Evolutionary conservation across 2,888 invertebrate genomes (phyloP), one percentile per base, ranked within the genome.

Genomic region (Metallyticus violacea): DNA sequence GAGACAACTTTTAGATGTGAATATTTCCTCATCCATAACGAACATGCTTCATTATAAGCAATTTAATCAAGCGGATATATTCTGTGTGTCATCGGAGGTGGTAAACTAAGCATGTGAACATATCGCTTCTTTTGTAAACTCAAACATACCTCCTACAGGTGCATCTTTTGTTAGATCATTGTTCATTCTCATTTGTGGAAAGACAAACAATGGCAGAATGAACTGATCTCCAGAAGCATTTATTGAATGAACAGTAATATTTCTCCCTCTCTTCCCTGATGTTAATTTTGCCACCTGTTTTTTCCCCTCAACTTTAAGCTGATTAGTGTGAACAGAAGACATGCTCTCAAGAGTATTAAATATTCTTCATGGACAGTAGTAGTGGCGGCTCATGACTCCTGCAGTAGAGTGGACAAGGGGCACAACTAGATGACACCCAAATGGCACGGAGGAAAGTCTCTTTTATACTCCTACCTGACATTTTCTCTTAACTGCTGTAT

Each of bases 321-420:
- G 85, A 78, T 88, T 84, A 9, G 86, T 85, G 76, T 88, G 88
- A 6, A 89, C 88, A 26, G 29, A 83, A 5, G 28, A 87, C 22
- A 89, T 82, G 1, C 88, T 89, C 84, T 89, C 88, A 82, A 89
- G 87, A 15, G 29, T 79, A 81, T 89, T 89, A 62, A n/a, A 86
- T 27, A 89, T 89, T 26, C 77, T 77, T 28, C 82, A n/a, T n/a
- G n/a, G n/a, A n/a, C n/a, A n/a, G n/a, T n/a, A n/a, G n/a, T n/a
- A n/a, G n/a, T n/a, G n/a, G n/a, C n/a, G n/a, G n/a, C n/a, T n/a
- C n/a, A n/a, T n/a, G n/a, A n/a, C n/a, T n/a, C n/a, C n/a, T n/a
- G n/a, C n/a, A n/a, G n/a, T n/a, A n/a, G n/a, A n/a, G n/a, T n/a
- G n/a, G n/a, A n/a, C n/a, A n/a, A n/a, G n/a, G n/a, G n/a, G n/a